Evolutionary conservation across 2,797 vertebrate species (phyloP), one percentile per base, ranked within the genome.

Genomic region (Buceros bicornis): DNA sequence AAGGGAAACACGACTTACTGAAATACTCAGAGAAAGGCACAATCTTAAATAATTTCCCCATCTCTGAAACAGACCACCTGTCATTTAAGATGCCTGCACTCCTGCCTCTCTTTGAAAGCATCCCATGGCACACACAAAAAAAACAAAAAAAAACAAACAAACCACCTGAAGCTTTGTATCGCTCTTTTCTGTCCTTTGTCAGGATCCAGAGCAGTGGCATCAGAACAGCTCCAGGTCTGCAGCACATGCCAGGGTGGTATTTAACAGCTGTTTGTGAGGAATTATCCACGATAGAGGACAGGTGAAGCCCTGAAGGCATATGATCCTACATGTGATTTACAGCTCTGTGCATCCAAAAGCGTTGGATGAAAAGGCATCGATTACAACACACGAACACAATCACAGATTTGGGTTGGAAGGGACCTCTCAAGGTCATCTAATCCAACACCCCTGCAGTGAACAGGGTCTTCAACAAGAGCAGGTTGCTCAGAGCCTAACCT

Each of bases 1-100:
- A 93, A 94, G 80, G 89, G 69, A 87, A 88, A 56, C 28, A 86
- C 86, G 73, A 29, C 66, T 91, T 71, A 76, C 48, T 87, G 87
- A 92, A 73, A 81, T 47, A 50, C 57, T 43, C 35, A 56, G 56
- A 82, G 51, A 82, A 80, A 91, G 43, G 31, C 54, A 88, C 51
- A 90, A 21, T 74, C 77, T 66, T 31, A 60, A 54, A 35, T 73
- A 45, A 51, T 51, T 88, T 90, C 29, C 51, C 62, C 56, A 51
- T 50, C 45, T 50, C 88, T 77, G 53, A 81, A 87, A 48, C 22
- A 79, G 35, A 56, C 22, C 58, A 53, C 60, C 61, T 82, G 60
- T 80, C 91, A 87, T 79, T 73, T 82, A 66, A 86, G 70, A 47
- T 0, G 4, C 42, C 40, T 45, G 35, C 48, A 42, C 25, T 83